Conservation (phyloP, 1,140 invertebrate genomes). For the Drosophila serrata region DNA sequence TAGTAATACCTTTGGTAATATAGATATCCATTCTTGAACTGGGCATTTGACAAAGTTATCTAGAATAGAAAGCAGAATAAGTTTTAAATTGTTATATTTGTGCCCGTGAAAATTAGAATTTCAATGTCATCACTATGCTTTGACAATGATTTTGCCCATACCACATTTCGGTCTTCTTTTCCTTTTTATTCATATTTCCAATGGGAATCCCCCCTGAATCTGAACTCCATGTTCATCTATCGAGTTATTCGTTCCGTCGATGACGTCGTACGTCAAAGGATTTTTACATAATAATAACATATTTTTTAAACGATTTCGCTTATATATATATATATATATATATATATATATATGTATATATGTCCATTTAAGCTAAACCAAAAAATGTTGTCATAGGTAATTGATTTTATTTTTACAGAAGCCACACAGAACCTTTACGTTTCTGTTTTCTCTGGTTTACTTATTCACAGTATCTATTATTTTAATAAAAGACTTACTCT, state of each 20-base stretch:
- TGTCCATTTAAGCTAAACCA: neutral
- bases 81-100: neutral
- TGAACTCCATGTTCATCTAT: neutral
- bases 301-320: neutral
- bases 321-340: neutral
- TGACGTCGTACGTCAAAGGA: neutral
- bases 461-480: neutral
- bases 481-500: neutral
- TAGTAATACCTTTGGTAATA: conserved; percentile 89
- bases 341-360: neutral
- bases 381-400: conserved; percentile 26
- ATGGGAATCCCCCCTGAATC: neutral
- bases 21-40: conserved; percentile 56
- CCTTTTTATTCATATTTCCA: neutral
- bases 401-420: neutral
- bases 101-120: neutral
- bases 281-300: neutral
- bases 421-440: neutral
- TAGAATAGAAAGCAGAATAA: neutral
- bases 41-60: conserved; percentile 24
- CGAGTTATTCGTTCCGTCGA: no score
- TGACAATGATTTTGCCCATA: neutral
- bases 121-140: conserved; percentile 2
- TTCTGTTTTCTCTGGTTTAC: no score
- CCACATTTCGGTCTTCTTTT: neutral